Conservation (phyloP, 1,140 invertebrate species). For the Trachymyrmex septentrionalis region DNA sequence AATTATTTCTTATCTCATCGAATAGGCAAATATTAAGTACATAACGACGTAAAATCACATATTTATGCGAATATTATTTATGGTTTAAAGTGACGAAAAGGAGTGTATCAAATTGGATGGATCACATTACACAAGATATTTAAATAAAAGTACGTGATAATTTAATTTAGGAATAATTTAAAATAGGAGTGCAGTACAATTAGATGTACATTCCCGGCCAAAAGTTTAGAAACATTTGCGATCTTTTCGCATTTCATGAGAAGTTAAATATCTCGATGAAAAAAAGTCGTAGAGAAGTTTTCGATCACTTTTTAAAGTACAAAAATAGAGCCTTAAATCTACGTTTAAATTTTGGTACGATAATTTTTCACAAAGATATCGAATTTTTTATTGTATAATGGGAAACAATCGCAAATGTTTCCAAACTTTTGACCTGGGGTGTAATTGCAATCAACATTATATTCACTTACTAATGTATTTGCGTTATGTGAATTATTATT, state of each 20-base stretch:
- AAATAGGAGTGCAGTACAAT: not conserved
- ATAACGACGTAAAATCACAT: not conserved
- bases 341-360: too few species aligned
- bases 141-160: conserved; percentile 19
- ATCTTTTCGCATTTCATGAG: too few species aligned
- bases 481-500: too few species aligned
- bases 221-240: too few species aligned
- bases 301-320: too few species aligned
- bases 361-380: too few species aligned
- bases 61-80: not conserved
- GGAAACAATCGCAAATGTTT: too few species aligned
- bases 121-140: not conserved
- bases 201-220: not conserved
- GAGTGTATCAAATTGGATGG: not conserved
- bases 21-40: not conserved
- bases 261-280: too few species aligned
- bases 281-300: too few species aligned
- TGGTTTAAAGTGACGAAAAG: not conserved
- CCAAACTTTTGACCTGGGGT: too few species aligned
- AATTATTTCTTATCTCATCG: not conserved
- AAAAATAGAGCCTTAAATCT: too few species aligned
- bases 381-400: too few species aligned
- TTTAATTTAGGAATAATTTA: conserved; percentile 1
- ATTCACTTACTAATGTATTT: not conserved
- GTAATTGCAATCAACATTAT: not conserved